Percentiles rank a stretch among this genome's conserved stretches.
Evolutionary conservation across 2,888 invertebrate genomes (phyloP).

Genomic region (Cerastis leucographa): DNA sequence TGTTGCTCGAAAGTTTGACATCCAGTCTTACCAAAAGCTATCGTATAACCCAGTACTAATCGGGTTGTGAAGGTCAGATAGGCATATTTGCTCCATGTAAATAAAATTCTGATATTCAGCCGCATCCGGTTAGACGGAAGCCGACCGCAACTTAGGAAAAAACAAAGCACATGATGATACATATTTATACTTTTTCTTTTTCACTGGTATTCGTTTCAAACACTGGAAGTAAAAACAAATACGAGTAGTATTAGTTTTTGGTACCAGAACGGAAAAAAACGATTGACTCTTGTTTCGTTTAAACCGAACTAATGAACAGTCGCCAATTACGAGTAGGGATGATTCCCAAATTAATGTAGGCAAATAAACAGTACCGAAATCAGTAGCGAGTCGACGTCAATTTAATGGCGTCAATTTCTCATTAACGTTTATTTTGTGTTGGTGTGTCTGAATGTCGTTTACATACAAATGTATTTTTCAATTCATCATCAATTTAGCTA

Average conservation of each 20-base stretch:
- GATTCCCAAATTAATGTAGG: slow-evolving; percentile 56
- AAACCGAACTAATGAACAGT: slow-evolving; percentile 40
- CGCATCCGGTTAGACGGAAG: neutral
- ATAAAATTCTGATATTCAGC: too few species aligned
- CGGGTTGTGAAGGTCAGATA: too few species aligned
- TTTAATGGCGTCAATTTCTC: slow-evolving; percentile 70
- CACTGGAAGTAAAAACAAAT: too few species aligned
- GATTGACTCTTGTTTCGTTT: too few species aligned
- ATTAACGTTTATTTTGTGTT: slow-evolving; percentile 65
- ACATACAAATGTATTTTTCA: slow-evolving; percentile 44
- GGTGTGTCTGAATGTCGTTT: slow-evolving; percentile 42
- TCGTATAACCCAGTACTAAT: too few species aligned
- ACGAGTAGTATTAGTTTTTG: too few species aligned
- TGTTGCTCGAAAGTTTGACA: too few species aligned
- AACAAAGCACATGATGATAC: neutral
- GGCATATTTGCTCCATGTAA: too few species aligned
- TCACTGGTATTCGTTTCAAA: too few species aligned
- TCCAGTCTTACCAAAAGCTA: too few species aligned
- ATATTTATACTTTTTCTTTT: neutral
- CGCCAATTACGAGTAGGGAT: slow-evolving; percentile 48
- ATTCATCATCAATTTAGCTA: neutral
- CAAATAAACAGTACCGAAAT: slow-evolving; percentile 62
- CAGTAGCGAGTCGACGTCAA: slow-evolving; percentile 69
- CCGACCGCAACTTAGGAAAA: neutral
- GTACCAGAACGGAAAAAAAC: too few species aligned